Conservation (phyloP, 2,797 vertebrate genomes). For the Tapirus indicus region DNA sequence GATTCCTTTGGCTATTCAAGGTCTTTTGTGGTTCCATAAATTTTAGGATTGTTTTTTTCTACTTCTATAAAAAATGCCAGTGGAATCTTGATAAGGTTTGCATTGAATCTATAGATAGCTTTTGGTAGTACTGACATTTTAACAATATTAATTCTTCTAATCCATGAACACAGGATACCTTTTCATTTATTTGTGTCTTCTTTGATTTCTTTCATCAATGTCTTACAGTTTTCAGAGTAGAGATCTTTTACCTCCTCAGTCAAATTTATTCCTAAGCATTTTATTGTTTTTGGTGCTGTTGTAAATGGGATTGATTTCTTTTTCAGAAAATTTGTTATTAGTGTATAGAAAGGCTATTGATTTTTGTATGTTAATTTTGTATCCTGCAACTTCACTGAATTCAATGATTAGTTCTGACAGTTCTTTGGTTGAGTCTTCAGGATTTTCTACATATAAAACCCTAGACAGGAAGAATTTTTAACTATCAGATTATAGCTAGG, state of each 20-base stretch:
- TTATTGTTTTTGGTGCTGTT: constrained; percentile 1
- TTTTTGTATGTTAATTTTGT: neutral
- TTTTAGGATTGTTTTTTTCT: neutral
- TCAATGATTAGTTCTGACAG: neutral
- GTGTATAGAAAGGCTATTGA: neutral
- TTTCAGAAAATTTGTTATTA: neutral
- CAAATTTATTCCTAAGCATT: neutral
- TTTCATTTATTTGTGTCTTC: neutral
- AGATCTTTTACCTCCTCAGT: neutral
- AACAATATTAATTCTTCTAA: neutral
- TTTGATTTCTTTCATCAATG: neutral
- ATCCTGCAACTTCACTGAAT: neutral
- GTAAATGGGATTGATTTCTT: neutral
- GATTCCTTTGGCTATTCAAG: neutral
- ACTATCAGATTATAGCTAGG: neutral
- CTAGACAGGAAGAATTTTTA: neutral
- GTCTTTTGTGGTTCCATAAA: neutral
- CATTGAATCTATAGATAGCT: neutral
- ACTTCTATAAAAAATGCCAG: neutral
- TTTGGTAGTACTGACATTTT: neutral
- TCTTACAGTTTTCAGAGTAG: neutral
- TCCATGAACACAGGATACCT: neutral
- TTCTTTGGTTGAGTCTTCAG: neutral
- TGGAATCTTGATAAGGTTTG: neutral
- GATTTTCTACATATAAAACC: neutral